phyloP scores from a whole-genome alignment of 1,140 invertebrate genomes.

The Ectropis grisescens region DNA sequence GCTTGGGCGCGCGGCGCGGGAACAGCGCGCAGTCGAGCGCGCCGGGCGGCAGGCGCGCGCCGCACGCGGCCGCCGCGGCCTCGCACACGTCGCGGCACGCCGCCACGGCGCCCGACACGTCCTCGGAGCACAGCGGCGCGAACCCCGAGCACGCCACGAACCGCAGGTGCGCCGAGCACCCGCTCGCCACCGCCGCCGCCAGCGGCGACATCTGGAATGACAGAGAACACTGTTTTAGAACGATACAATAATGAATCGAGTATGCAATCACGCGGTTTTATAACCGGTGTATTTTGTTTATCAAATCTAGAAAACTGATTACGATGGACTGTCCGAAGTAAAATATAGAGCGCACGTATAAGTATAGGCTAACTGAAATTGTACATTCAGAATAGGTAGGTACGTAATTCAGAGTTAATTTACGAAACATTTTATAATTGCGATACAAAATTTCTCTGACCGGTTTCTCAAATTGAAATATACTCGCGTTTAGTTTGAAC shows the following conservation, averaged over 20 bases:
- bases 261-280: background rate
- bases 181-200: constrained; percentile 83
- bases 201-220: constrained; percentile 80
- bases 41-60: constrained; percentile 83
- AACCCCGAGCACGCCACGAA: constrained; percentile 94
- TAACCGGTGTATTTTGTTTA: background rate
- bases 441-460: too few relatives aligned
- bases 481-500: too few relatives aligned
- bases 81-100: constrained; percentile 90
- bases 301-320: too few relatives aligned
- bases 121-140: constrained; percentile 92
- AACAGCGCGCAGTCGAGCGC: constrained; percentile 81
- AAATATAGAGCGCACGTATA: too few relatives aligned
- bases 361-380: too few relatives aligned
- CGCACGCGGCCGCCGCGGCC: constrained; percentile 82
- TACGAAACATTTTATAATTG: too few relatives aligned
- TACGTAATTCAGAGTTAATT: too few relatives aligned
- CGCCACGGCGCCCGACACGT: constrained; percentile 87
- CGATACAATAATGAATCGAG: too few relatives aligned
- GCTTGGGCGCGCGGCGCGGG: constrained; percentile 66
- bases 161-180: constrained; percentile 88
- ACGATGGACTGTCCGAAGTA: too few relatives aligned
- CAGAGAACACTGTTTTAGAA: constrained; percentile 10
- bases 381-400: too few relatives aligned
- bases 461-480: too few relatives aligned